A percentile compares a stretch with the other conserved stretches of the same genome.
These are phyloP conservation scores for Sycophila sp. DNA, from an alignment of 1,140 invertebrate species.

Conservation along the genomic window DNA sequence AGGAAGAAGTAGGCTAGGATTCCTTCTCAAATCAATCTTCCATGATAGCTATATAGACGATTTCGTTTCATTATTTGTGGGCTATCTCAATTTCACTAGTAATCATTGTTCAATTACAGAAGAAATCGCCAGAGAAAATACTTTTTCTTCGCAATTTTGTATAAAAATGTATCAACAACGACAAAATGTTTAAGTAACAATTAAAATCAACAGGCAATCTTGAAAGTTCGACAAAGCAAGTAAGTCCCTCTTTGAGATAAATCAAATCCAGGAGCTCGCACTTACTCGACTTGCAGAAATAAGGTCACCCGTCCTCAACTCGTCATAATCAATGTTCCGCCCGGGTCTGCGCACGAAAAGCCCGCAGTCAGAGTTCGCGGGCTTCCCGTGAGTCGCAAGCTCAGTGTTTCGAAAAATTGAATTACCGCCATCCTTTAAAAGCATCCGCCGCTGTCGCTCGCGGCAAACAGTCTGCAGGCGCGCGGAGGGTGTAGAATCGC, in stretches of 20 bases:
- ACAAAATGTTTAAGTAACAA: too few relatives aligned
- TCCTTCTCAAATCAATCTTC: slow-evolving; percentile 15
- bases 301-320: too few relatives aligned
- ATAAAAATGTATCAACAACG: neutral
- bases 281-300: too few relatives aligned
- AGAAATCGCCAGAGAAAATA: neutral
- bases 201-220: too few relatives aligned
- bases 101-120: slow-evolving; percentile 9
- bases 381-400: neutral
- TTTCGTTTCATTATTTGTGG: slow-evolving; percentile 14
- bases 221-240: too few relatives aligned
- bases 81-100: neutral
- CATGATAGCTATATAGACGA: neutral
- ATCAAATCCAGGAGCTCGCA: too few relatives aligned
- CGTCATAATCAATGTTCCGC: neutral
- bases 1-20: neutral
- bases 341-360: neutral
- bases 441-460: neutral
- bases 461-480: too few relatives aligned
- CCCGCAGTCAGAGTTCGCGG: slow-evolving; percentile 1
- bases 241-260: too few relatives aligned
- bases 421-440: slow-evolving; percentile 15
- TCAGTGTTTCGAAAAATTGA: neutral
- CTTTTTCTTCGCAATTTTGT: neutral
- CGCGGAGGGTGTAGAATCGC: too few relatives aligned